These are phyloP conservation scores for Parthenolecanium corni DNA, from an alignment of 2,888 invertebrate genomes.

Conservation along the genomic window DNA sequence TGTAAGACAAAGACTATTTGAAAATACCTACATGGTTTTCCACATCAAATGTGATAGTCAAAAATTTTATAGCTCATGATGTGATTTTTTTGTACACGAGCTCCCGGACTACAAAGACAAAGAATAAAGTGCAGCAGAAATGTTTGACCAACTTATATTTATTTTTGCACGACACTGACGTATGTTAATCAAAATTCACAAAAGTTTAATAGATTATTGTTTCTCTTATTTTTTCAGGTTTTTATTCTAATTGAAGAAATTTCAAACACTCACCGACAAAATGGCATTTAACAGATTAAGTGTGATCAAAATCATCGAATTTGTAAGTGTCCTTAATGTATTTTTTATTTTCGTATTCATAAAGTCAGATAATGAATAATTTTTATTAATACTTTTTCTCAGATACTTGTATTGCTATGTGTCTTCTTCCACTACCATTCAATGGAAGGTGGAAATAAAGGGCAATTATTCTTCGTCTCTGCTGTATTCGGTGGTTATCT, in stretches of 20 bases:
- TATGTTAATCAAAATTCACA: too few species aligned
- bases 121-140: too few species aligned
- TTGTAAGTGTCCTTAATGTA: conserved; percentile 6
- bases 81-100: too few species aligned
- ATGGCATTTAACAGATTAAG: conserved; percentile 26
- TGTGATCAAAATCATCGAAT: conserved; percentile 19
- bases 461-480: conserved; percentile 33
- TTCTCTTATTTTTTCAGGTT: not conserved
- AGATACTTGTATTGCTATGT: conserved; percentile 34
- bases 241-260: not conserved
- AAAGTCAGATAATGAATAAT: not conserved
- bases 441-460: conserved; percentile 30
- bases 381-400: conserved; percentile 2
- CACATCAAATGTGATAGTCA: too few species aligned
- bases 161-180: too few species aligned
- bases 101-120: too few species aligned
- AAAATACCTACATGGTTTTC: too few species aligned
- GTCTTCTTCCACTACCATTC: conserved; percentile 35
- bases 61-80: too few species aligned
- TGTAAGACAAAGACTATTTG: too few species aligned
- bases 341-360: not conserved
- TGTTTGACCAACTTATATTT: too few species aligned
- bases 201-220: too few species aligned
- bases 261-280: conserved; percentile 8
- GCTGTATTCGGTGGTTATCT: conserved; percentile 35